Conservation (phyloP, 2,113 vertebrate species). For the Phylloscopus trochiloides region DNA sequence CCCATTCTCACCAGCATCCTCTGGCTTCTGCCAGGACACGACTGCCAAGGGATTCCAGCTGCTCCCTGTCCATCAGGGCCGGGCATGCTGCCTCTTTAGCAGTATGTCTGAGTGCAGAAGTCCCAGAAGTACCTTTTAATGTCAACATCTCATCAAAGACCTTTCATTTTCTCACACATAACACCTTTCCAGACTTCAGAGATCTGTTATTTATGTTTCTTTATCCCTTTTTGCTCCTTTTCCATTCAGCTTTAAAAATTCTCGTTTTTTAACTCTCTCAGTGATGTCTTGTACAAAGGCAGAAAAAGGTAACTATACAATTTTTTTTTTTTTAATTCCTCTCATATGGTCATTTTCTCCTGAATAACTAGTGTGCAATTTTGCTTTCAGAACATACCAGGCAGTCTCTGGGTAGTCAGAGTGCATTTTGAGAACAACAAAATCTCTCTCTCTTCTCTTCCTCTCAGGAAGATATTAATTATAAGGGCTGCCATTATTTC, state of each 20-base stretch:
- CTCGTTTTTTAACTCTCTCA: not conserved
- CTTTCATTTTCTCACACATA: slow-evolving; percentile 2
- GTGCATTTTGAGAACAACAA: not conserved
- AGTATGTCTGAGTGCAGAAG: not conserved
- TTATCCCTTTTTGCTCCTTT: not conserved
- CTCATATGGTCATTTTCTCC: slow-evolving; percentile 31
- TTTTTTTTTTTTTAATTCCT: not conserved
- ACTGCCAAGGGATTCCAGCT: not conserved
- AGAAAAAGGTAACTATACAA: not conserved
- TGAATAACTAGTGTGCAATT: slow-evolving; percentile 13
- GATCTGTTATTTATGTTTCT: slow-evolving; percentile 23
- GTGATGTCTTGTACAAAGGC: not conserved
- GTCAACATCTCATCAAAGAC: not conserved
- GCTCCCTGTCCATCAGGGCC: not conserved
- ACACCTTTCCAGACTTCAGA: slow-evolving; percentile 33
- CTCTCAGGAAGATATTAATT: slow-evolving; percentile 38
- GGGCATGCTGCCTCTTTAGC: not conserved
- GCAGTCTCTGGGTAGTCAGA: not conserved
- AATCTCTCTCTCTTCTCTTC: not conserved
- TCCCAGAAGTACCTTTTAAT: not conserved
- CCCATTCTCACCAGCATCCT: not conserved
- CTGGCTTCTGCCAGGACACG: fast-evolving
- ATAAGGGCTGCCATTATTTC: slow-evolving; percentile 17
- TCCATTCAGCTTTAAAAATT: not conserved
- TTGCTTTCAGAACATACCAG: slow-evolving; percentile 8